Evolutionary conservation across 2,113 vertebrate genomes (phyloP), one percentile per base, ranked within the genome.

Genomic region (Phaethon lepturus): DNA sequence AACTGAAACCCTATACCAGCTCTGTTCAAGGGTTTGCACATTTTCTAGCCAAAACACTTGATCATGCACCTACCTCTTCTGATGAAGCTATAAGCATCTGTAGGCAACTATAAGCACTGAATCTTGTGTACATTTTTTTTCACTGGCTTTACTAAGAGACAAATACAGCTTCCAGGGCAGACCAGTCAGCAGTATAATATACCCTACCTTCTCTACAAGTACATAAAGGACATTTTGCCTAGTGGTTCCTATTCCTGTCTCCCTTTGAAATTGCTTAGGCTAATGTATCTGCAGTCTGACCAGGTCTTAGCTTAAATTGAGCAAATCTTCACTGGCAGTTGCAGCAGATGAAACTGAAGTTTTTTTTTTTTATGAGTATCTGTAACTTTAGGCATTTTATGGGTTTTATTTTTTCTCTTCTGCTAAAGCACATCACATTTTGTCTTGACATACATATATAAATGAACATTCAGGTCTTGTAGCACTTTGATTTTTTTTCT

Each of bases 41-140:
- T 63, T 60, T 71, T 22, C 33, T 47, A 38, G 33, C 5, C 6
- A 35, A 29, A 53, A 58, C 16, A 11, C 8, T 58, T 18, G 10
- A 52, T 63, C 3, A 1, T 2, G 7, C 2, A 1, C 12, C 22
- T 44, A 1, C 12, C 22, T 44, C 29, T 40, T 16, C 47, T n/a
- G 33, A 29, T 68, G 35, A 93, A 78, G n/a, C 24, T 56, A 23
- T 44, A 62, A 55, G 4, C 16, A 31, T 47, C 38, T 59, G 5
- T 38, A 71, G 44, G 29, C 22, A 75, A 33, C 33, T 26, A 8
- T 25, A 44, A 35, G 7, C 31, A n/a, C 2, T 77, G 58, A 52
- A 23, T 77, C 19, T 38, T 66, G 5, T 56, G 19, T 14, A 20
- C 5, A 22, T 22, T 33, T 50, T 60, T 38, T 78, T 79, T 68